Evolutionary conservation across 2,888 invertebrate genomes (phyloP), one percentile per base, ranked within the genome.

Genomic region (Folsomia candida): DNA sequence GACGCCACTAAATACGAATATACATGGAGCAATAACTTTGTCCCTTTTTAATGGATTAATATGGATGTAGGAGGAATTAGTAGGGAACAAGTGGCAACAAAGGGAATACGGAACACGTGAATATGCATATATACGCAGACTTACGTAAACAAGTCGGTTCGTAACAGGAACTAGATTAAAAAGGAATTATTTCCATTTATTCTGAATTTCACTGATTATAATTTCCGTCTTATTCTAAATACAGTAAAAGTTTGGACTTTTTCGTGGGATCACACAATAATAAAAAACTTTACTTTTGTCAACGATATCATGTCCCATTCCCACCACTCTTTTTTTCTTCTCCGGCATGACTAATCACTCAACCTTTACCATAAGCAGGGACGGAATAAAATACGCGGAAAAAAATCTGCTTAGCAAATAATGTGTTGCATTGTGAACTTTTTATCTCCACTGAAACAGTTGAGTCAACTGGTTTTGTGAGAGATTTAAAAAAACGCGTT

Each of bases 1-100:
- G n/a, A n/a, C n/a, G n/a, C n/a, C n/a, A n/a, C n/a, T 37, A 14
- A 37, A 37, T 9, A 37, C 6, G 37, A 37, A 37, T 4, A 4
- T 37, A 14, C 4, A 37, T 37, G 14, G 37, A 37, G 37, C 4
- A 37, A 37, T 14, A 37, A 37, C 37, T 37, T 37, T 37, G 37
- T 37, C 37, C 37, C 6, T 37, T 37, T 37, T 37, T 37, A 64
- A 64, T 64, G 64, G 64, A 64, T 64, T 64, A 64, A 64, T 47
- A 64, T 64, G 28, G 20, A 62, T 27, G 62, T 62, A 2, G 11
- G 51, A 64, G 64, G 51, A 64, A 64, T 64, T 64, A 64, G 47
- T 47, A 37, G 37, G 37, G 14, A 14, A 37, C 4, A 37, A 14
- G 37, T 4, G 14, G 37, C 37, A 14, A 37, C 6, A 37, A 37